These are phyloP conservation scores for Scomberomorus guttatus DNA, from an alignment of 2,797 vertebrate genomes.

Conservation along the genomic window DNA sequence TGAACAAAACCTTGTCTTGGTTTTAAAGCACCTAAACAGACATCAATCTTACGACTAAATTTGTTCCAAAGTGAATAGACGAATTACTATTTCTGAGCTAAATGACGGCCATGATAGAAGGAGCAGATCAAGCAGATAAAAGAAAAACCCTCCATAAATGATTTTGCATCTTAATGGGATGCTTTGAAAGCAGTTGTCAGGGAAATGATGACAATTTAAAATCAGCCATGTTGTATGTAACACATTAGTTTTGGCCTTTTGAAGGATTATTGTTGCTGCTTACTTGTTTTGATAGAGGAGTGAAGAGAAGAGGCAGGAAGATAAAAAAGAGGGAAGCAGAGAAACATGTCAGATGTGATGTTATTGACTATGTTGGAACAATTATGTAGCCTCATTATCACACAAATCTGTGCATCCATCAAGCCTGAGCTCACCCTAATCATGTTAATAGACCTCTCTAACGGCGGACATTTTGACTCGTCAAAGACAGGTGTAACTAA, in stretches of 20 bases:
- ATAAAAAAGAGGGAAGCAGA: conserved; percentile 16
- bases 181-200: neutral
- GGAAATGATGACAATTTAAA: neutral
- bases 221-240: neutral
- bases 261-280: neutral
- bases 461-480: conserved; percentile 18
- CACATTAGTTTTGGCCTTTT: neutral
- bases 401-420: conserved; percentile 57
- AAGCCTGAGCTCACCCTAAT: conserved; percentile 22
- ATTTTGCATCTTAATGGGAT: neutral
- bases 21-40: neutral
- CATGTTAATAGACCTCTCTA: conserved; percentile 11
- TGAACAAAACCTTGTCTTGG: neutral
- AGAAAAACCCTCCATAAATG: too few relatives aligned
- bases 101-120: too few relatives aligned
- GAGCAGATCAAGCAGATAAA: too few relatives aligned
- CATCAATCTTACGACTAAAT: neutral
- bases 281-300: neutral
- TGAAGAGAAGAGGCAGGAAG: neutral
- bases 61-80: neutral
- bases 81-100: too few relatives aligned
- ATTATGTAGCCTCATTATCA: conserved; percentile 54
- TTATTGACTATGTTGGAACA: conserved; percentile 33
- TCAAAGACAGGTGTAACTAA: conserved; percentile 26
- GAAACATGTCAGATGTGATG: conserved; percentile 45